Percentiles rank a stretch among this genome's conserved stretches.
phyloP scores from a whole-genome alignment of 2,797 vertebrate species.

The Manis javanica region DNA sequence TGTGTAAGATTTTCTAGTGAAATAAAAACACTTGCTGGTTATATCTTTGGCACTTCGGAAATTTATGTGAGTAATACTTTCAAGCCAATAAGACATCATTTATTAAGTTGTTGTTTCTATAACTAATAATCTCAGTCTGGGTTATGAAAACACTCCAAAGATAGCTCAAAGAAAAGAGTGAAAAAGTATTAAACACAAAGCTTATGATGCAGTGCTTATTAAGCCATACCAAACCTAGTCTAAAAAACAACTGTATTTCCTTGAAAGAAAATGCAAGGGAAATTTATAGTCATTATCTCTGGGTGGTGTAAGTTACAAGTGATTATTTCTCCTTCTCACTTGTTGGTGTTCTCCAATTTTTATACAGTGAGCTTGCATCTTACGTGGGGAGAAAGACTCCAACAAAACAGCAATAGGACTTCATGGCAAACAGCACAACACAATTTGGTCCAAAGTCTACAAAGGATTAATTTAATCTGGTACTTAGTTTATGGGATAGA shows the following conservation, averaged over 20 bases:
- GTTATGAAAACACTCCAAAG: constrained; percentile 40
- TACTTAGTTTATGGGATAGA: constrained; percentile 59
- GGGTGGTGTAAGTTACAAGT: not conserved
- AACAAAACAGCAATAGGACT: constrained; percentile 42
- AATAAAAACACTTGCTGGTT: constrained; percentile 42
- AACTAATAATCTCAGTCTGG: constrained; percentile 31
- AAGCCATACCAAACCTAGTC: constrained; percentile 39
- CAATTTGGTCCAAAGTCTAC: constrained; percentile 62
- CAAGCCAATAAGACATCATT: constrained; percentile 43
- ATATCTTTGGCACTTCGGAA: constrained; percentile 56
- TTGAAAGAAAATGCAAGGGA: constrained; percentile 44
- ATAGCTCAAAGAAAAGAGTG: constrained; percentile 8
- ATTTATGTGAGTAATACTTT: constrained; percentile 63
- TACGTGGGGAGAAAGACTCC: not conserved
- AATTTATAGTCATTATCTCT: constrained; percentile 64
- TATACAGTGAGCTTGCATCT: not conserved
- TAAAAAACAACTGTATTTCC: constrained; percentile 10
- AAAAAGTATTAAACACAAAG: constrained; percentile 28
- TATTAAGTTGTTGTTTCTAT: constrained; percentile 56
- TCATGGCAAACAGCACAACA: constrained; percentile 53
- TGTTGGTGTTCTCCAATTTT: constrained; percentile 8
- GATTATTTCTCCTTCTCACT: constrained; percentile 7
- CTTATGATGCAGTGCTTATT: constrained; percentile 47
- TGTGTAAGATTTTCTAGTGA: constrained; percentile 60
- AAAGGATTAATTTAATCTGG: constrained; percentile 61